A percentile compares a stretch with the other conserved stretches of the same genome.
These are phyloP conservation scores for Lordiphosa andalusiaca DNA, from an alignment of 2,888 invertebrate species.

Conservation along the genomic window DNA sequence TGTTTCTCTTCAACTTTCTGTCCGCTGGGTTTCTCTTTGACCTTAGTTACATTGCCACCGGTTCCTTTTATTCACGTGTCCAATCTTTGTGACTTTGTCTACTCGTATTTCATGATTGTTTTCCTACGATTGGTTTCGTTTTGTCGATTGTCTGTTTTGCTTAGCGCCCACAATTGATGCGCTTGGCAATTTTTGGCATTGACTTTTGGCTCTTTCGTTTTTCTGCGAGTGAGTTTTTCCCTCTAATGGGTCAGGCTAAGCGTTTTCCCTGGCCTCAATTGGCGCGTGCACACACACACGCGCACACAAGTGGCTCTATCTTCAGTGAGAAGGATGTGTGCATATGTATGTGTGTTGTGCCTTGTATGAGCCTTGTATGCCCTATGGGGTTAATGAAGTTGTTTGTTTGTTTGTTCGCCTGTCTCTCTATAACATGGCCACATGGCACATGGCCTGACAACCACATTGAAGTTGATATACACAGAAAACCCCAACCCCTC, in stretches of 20 bases:
- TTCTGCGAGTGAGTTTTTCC: slow-evolving; percentile 46
- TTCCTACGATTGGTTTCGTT: slow-evolving; percentile 53
- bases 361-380: slow-evolving; percentile 42
- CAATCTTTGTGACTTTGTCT: slow-evolving; percentile 33
- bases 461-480: slow-evolving; percentile 23
- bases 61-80: slow-evolving; percentile 34
- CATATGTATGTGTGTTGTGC: slow-evolving; percentile 10
- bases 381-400: slow-evolving; percentile 70
- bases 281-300: slow-evolving; percentile 17
- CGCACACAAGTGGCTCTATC: slow-evolving; percentile 13
- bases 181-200: slow-evolving; percentile 52
- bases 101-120: slow-evolving; percentile 56
- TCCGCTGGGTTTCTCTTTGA: slow-evolving; percentile 20
- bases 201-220: slow-evolving; percentile 54
- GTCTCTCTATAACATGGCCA: slow-evolving; percentile 18
- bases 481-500: too few relatives aligned
- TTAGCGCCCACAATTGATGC: slow-evolving; percentile 63
- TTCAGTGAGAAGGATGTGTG: slow-evolving; percentile 6
- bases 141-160: slow-evolving; percentile 56
- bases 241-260: slow-evolving; percentile 63
- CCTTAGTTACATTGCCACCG: slow-evolving; percentile 28
- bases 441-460: slow-evolving; percentile 26
- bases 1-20: background rate
- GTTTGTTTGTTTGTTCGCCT: slow-evolving; percentile 59
- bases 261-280: slow-evolving; percentile 42